These are phyloP conservation scores for Cuculus canorus DNA, from an alignment of 2,797 vertebrate species.

Conservation along the genomic window DNA sequence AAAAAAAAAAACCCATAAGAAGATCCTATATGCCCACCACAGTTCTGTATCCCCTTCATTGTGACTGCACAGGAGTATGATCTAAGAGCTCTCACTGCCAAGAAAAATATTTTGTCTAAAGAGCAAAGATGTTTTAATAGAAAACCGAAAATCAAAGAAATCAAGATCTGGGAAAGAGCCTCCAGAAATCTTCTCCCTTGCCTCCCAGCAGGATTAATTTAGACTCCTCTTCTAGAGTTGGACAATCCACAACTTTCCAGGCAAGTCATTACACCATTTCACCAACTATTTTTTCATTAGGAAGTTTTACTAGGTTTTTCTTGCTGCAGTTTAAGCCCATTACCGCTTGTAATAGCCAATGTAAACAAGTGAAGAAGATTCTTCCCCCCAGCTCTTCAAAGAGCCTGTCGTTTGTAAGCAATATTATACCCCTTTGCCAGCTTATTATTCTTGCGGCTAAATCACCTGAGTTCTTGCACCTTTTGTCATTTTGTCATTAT, in stretches of 20 bases:
- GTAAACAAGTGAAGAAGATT: neutral
- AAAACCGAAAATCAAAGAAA: neutral
- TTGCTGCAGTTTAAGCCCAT: neutral
- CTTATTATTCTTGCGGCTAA: neutral
- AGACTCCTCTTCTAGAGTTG: neutral
- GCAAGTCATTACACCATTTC: neutral
- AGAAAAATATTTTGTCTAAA: neutral
- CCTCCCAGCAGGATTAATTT: neutral
- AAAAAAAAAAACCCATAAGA: neutral
- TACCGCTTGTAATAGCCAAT: neutral
- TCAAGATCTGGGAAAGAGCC: neutral
- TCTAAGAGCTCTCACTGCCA: neutral
- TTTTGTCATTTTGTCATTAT: no score
- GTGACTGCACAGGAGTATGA: neutral
- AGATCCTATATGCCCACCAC: neutral
- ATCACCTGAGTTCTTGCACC: neutral
- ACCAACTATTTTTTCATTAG: neutral
- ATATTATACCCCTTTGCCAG: neutral
- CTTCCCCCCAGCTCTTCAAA: neutral
- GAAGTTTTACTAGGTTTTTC: neutral
- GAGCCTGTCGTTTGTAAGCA: neutral
- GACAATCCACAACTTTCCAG: neutral
- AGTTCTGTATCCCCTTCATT: neutral
- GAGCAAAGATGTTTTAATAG: neutral
- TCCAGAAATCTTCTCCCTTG: neutral